A percentile compares a stretch with the other conserved stretches of the same genome.
phyloP scores from a whole-genome alignment of 2,113 vertebrate species.

The Saguinus midas region DNA sequence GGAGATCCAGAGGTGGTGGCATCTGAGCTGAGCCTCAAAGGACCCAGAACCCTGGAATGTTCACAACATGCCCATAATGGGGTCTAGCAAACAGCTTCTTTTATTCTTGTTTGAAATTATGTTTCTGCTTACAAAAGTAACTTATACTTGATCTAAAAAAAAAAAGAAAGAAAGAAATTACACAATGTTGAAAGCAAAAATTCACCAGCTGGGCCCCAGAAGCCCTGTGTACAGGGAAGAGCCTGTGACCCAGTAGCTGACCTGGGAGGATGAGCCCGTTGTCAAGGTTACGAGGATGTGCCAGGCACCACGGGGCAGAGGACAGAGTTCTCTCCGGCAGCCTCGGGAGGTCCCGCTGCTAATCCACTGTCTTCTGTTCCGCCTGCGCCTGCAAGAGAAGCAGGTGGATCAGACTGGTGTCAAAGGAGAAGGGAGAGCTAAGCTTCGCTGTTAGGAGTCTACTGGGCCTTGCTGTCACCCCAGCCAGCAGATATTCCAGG shows the following conservation, averaged over 20 bases:
- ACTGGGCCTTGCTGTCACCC: not conserved
- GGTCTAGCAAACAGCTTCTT: not conserved
- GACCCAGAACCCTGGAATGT: not conserved
- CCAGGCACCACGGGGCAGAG: fast-evolving
- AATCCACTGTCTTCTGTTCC: not conserved
- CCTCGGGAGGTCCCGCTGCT: not conserved
- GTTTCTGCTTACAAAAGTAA: conserved; percentile 62
- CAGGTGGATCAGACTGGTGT: not conserved
- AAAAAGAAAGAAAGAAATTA: not conserved
- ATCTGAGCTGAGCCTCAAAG: not conserved
- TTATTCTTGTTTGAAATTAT: conserved; percentile 35
- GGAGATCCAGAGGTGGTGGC: not conserved
- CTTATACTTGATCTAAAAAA: not conserved
- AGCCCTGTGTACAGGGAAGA: not conserved
- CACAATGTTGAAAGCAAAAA: not conserved
- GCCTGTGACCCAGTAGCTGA: not conserved
- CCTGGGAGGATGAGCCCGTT: not conserved
- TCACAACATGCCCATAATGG: not conserved
- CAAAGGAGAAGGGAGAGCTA: no score
- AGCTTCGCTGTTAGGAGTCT: no score
- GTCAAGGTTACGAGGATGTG: not conserved
- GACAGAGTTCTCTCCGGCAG: not conserved
- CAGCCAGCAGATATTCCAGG: no score
- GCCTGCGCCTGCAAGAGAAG: conserved; percentile 34
- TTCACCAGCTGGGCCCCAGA: not conserved